Conservation (phyloP, 2,113 vertebrate genomes). For the Balaenoptera acutorostrata region DNA sequence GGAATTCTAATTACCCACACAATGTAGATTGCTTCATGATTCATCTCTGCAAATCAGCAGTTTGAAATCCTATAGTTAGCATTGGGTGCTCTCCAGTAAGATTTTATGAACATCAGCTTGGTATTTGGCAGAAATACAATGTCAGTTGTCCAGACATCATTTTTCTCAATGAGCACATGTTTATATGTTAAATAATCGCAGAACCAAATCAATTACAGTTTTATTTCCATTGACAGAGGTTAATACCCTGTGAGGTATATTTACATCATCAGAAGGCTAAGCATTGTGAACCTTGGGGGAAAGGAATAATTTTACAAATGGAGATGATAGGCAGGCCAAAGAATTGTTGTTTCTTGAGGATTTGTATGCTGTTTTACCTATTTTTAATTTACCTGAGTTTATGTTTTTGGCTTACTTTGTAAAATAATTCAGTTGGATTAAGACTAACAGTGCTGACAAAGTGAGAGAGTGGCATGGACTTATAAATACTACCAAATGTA, state of each 20-base stretch:
- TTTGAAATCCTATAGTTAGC: constrained; percentile 73
- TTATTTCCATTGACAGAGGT: background rate
- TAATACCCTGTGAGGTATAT: background rate
- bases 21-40: constrained; percentile 52
- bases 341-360: background rate
- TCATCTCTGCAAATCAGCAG: constrained; percentile 73
- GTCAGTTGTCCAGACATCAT: constrained; percentile 64
- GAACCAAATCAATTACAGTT: constrained; percentile 36
- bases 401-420: background rate
- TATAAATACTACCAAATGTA: too few relatives aligned
- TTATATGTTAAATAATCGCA: constrained; percentile 55
- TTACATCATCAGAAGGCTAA: background rate
- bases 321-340: background rate
- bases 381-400: background rate
- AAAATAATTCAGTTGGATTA: background rate
- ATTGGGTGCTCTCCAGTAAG: constrained; percentile 72
- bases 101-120: constrained; percentile 60
- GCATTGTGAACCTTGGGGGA: background rate
- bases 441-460: background rate
- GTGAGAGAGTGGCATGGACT: too few relatives aligned
- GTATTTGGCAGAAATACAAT: constrained; percentile 67
- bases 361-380: background rate
- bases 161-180: constrained; percentile 54
- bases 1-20: constrained; percentile 69
- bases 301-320: background rate